Conservation (phyloP, 1,140 invertebrate species). For the Drosophila teissieri region DNA sequence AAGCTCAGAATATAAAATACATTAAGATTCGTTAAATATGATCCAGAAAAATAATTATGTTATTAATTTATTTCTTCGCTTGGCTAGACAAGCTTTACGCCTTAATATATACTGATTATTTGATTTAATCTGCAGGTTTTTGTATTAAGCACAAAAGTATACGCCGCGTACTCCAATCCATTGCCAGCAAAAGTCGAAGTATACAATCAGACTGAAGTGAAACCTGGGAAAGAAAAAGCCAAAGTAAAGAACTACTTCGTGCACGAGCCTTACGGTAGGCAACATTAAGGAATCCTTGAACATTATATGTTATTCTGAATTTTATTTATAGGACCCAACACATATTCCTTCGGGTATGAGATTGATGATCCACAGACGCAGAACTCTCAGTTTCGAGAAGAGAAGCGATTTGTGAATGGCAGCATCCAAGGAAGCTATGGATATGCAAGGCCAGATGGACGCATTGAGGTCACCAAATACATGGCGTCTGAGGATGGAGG, state of each 20-base stretch:
- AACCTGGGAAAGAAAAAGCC: slow-evolving; percentile 29
- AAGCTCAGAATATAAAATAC: too few species aligned
- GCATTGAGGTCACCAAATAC: slow-evolving; percentile 86
- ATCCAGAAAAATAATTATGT: not conserved
- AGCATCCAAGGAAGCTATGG: slow-evolving; percentile 89
- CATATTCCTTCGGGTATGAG: slow-evolving; percentile 89
- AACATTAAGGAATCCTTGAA: not conserved
- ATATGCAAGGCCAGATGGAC: slow-evolving; percentile 87
- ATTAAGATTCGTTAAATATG: too few species aligned
- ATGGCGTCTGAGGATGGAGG: slow-evolving; percentile 87
- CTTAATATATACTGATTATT: slow-evolving; percentile 16
- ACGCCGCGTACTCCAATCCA: slow-evolving; percentile 40
- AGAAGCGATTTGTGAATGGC: slow-evolving; percentile 88
- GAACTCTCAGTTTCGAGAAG: slow-evolving; percentile 88
- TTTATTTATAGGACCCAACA: slow-evolving; percentile 85
- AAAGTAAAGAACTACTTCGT: slow-evolving; percentile 68
- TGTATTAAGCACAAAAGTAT: slow-evolving; percentile 69
- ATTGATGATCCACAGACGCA: slow-evolving; percentile 87
- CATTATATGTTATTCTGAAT: not conserved
- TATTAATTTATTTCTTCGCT: too few species aligned
- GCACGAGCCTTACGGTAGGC: slow-evolving; percentile 74
- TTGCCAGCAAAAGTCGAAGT: slow-evolving; percentile 31
- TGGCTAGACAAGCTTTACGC: not conserved
- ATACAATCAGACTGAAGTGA: slow-evolving; percentile 31
- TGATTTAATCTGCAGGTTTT: slow-evolving; percentile 25